These are phyloP conservation scores for Anabas testudineus DNA, from an alignment of 2,797 vertebrate genomes.

Conservation along the genomic window DNA sequence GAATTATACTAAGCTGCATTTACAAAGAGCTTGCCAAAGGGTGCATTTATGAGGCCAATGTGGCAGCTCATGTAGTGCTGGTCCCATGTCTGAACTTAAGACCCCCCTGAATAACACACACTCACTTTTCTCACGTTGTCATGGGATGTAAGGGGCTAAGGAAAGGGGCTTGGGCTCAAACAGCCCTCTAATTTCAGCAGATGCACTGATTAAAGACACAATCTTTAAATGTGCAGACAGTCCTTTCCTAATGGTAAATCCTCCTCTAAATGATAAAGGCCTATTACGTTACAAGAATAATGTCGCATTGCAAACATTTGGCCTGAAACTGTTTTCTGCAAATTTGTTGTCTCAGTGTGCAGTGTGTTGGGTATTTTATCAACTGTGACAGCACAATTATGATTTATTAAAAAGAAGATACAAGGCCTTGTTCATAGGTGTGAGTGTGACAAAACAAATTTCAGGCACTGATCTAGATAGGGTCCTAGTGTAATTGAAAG, in stretches of 20 bases:
- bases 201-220: slow-evolving; percentile 74
- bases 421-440: not conserved
- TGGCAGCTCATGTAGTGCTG: slow-evolving; percentile 49
- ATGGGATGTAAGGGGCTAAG: slow-evolving; percentile 25
- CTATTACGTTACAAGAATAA: slow-evolving; percentile 55
- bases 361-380: slow-evolving; percentile 5
- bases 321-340: slow-evolving; percentile 12
- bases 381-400: not conserved
- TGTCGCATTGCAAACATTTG: slow-evolving; percentile 23
- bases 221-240: slow-evolving; percentile 70
- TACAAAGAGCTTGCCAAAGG: slow-evolving; percentile 65
- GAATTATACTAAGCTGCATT: slow-evolving; percentile 81
- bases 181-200: slow-evolving; percentile 71
- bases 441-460: not conserved
- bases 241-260: slow-evolving; percentile 40
- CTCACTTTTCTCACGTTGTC: slow-evolving; percentile 58
- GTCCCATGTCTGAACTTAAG: slow-evolving; percentile 50
- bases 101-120: slow-evolving; percentile 31
- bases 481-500: not conserved
- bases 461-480: not conserved
- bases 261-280: slow-evolving; percentile 36
- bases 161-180: slow-evolving; percentile 49
- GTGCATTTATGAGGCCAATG: slow-evolving; percentile 67
- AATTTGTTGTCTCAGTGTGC: slow-evolving; percentile 7
- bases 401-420: not conserved